Evolutionary conservation across 37 sponge, comb jelly and placozoan genomes (phyloP).

Genomic region (Theonella swinhoei): DNA sequence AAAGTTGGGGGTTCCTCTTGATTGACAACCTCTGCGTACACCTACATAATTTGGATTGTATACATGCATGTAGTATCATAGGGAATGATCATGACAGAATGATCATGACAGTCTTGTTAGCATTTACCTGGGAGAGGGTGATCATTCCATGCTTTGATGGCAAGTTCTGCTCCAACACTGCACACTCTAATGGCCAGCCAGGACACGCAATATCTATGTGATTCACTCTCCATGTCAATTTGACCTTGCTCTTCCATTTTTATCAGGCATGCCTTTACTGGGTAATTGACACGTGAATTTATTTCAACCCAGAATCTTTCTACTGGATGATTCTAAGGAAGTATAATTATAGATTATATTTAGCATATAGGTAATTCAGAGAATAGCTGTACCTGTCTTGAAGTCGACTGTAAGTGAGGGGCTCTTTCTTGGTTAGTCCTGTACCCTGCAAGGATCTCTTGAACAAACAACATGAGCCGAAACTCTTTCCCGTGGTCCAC

Average conservation of each 20-base stretch:
- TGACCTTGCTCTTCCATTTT: slow-evolving; percentile 14
- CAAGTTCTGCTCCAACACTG: background rate
- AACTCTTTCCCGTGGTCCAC: slow-evolving; percentile 72
- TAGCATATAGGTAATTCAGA: too few species aligned
- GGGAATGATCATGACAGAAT: background rate
- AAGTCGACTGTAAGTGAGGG: slow-evolving; percentile 30
- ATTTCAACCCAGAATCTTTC: slow-evolving; percentile 62
- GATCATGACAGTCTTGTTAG: too few species aligned
- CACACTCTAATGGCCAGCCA: slow-evolving; percentile 38
- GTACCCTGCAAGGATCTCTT: slow-evolving; percentile 25
- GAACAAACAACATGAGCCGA: slow-evolving; percentile 42
- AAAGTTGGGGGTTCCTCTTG: background rate
- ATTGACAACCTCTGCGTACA: background rate
- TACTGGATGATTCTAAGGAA: slow-evolving; percentile 46
- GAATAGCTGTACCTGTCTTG: too few species aligned
- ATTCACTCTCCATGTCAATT: slow-evolving; percentile 11
- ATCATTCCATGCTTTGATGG: background rate
- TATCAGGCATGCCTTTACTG: slow-evolving; percentile 38
- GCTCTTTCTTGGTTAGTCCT: background rate
- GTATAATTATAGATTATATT: too few species aligned
- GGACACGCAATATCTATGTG: slow-evolving; percentile 50
- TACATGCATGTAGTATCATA: background rate
- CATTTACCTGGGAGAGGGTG: background rate
- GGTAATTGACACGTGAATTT: slow-evolving; percentile 52
- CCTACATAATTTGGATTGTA: background rate